Evolutionary conservation across 2,888 invertebrate genomes (phyloP), one percentile per base, ranked within the genome.

Genomic region (Escarpia spicata): DNA sequence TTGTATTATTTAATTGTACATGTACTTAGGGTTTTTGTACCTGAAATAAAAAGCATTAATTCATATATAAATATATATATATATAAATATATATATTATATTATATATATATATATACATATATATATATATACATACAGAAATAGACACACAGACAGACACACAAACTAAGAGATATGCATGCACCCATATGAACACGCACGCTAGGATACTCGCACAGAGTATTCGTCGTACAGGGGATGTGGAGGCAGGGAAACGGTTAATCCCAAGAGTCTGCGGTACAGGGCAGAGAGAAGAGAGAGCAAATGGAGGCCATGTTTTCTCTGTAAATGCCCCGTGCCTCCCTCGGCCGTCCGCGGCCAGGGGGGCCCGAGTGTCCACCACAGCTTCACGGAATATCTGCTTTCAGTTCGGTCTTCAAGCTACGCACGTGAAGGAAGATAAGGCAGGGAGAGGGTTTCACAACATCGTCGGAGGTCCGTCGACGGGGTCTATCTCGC

Each of bases 381-480:
- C 75, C 75, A n/a, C n/a, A 75, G 75, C 75, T 75, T 75, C 26
- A 75, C 75, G 75, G 26, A 6, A 6, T 75, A n/a, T 75, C 75
- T 1, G 75, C 6, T 75, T 15, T 75, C 75, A 26, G 75, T 26
- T 4, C 19, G 6, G 75, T 75, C n/a, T 75, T 75, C 75, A 15
- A n/a, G 75, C 75, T 26, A 75, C 26, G n/a, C 75, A 75, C 75
- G 26, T 15, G 75, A 3, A 75, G 75, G 75, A 3, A 75, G 75
- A 75, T 75, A 75, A 75, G 75, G 26, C 19, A 75, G 19, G 75
- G 75, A 6, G 19, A 75, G 75, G 75, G n/a, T 75, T 75, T 75
- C 75, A 75, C 75, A 75, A 75, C 75, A 75, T 75, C 75, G 75
- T 75, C 75, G 75, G 75, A 75, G 75, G 75, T 75, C 75, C n/a